Conservation (phyloP, 2,113 vertebrate genomes). For the Sturnus vulgaris region DNA sequence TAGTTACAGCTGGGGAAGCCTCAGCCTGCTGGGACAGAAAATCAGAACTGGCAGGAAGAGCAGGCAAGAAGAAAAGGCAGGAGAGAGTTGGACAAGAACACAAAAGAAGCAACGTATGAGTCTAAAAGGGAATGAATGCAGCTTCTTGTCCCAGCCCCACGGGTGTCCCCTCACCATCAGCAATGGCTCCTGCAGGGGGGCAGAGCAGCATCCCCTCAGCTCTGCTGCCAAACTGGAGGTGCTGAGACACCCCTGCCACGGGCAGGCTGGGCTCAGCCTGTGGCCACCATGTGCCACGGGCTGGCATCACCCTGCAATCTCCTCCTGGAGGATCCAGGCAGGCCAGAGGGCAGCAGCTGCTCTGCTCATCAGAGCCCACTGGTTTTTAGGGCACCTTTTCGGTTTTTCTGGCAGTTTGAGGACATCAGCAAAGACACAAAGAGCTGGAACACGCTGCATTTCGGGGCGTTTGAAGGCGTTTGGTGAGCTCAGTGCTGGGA, state of each 20-base stretch:
- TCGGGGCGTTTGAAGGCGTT: background rate
- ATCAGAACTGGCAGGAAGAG: background rate
- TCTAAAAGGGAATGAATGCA: background rate
- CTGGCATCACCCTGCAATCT: accelerated
- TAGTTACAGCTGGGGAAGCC: background rate
- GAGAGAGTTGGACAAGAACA: background rate
- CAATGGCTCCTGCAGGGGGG: background rate
- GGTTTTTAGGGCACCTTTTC: background rate
- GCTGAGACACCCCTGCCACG: too few species aligned
- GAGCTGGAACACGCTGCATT: background rate
- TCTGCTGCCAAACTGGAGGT: background rate
- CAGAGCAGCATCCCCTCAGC: background rate
- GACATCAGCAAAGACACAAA: background rate
- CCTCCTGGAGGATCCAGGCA: background rate
- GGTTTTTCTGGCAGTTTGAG: background rate
- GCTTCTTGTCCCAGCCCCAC: background rate
- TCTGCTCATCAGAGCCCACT: background rate
- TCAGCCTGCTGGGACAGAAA: background rate
- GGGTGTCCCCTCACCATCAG: background rate
- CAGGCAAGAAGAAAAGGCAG: background rate
- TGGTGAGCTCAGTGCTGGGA: background rate
- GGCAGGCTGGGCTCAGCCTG: background rate
- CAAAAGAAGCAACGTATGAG: background rate
- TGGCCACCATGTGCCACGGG: accelerated
- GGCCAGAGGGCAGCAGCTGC: background rate